Base-by-base conservation (phyloP, 2,797 vertebrate species). In the Chiroxiphia lanceolata region DNA sequence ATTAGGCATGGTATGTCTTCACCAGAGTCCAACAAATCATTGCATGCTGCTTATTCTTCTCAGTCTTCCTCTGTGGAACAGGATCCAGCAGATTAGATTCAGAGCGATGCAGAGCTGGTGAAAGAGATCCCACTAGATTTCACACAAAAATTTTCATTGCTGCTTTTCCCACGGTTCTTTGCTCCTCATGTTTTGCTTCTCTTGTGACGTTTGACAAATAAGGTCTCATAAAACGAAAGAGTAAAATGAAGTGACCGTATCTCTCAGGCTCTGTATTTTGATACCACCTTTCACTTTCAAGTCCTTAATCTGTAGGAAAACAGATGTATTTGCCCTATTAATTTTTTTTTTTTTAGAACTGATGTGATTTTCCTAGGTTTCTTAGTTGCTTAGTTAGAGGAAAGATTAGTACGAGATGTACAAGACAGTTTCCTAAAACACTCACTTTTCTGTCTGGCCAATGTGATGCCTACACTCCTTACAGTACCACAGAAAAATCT, bases 1-100 rank as follows among this genome's bases (percentile, higher is more conserved):
- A 95, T 93, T 27, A 83, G 69, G 93, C 4, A 2, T 89, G 69
- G 81, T 68, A 50, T 78, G 81, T 93, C 90, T 42, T 93, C 93
- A 85, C 34, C 57, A 75, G 81, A 75, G 70, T 69, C 88, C 75
- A 93, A 85, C 88, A 95, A 95, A 97, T 94, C 71, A 89, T 34
- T 51, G 56, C 60, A 47, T 27, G 64, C 68, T 93, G 88, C n/a
- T 94, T 68, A 6, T 57, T 77, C 85, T 53, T 59, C 85, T 84
- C 77, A 67, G 1, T 31, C 51, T 89, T 82, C 65, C 68, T 90
- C 71, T 13, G 34, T 81, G 86, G 88, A 95, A 36, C 44, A 90
- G 64, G 15, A 94, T 78, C 75, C 91, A 90, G 71, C 74, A 70
- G 83, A 71, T 31, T 79, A 93, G 54, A 83, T 94, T 95, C 74